Evolutionary conservation across 1,140 invertebrate species (phyloP).

Genomic region (Lasioglossum albipes): DNA sequence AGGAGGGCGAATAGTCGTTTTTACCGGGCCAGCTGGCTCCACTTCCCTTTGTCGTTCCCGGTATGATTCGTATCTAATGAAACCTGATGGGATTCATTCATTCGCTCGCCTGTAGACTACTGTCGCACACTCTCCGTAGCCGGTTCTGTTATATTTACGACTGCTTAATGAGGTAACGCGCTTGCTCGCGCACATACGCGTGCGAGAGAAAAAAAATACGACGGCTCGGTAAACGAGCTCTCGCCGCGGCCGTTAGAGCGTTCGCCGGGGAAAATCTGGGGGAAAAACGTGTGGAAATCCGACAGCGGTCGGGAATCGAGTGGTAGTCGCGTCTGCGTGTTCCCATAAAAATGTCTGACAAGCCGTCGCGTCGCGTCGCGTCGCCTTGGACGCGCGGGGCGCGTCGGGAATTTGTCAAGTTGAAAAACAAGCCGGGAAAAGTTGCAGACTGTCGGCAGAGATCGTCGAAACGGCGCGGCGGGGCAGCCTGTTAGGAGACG

Average conservation of each 20-base stretch:
- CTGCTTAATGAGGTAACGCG: slow-evolving; percentile 16
- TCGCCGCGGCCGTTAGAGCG: background rate
- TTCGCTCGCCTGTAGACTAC: background rate
- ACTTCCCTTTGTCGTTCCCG: slow-evolving; percentile 16
- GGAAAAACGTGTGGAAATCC: slow-evolving; percentile 1
- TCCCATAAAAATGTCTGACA: slow-evolving; percentile 8
- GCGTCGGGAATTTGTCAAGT: slow-evolving; percentile 2
- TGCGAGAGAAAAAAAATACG: background rate
- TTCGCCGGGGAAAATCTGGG: background rate
- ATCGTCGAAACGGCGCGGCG: background rate
- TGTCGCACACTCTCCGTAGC: background rate
- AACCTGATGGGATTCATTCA: slow-evolving; percentile 14
- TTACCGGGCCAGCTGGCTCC: background rate
- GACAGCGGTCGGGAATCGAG: background rate
- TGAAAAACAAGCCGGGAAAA: slow-evolving; percentile 1
- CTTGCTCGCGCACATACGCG: background rate
- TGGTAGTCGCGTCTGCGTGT: background rate
- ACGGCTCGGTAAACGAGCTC: background rate
- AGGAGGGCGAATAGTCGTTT: slow-evolving; percentile 37
- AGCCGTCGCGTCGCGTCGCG: background rate
- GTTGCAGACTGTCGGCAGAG: background rate
- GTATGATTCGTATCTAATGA: slow-evolving; percentile 35
- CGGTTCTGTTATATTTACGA: background rate
- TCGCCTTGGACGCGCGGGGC: too few relatives aligned
- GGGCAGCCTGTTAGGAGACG: slow-evolving; percentile 30